A percentile compares a stretch with the other conserved stretches of the same genome.
phyloP scores from a whole-genome alignment of 2,888 invertebrate species.

The Trachelus troglodyta region DNA sequence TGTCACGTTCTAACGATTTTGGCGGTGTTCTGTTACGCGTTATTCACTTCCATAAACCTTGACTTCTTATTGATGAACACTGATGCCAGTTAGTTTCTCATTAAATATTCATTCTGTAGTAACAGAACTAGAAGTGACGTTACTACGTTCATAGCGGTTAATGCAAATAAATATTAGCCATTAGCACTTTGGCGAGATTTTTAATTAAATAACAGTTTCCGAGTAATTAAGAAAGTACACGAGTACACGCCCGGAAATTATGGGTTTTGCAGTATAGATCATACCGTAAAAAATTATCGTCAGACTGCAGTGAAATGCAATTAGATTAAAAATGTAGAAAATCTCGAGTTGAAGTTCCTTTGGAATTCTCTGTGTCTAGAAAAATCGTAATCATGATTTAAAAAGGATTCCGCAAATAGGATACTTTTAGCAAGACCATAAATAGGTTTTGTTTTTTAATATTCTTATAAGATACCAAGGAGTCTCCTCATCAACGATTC shows the following conservation, averaged over 20 bases:
- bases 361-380: background rate
- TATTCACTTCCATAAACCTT: background rate
- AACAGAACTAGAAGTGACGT: background rate
- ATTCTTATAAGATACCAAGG: no score
- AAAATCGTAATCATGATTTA: background rate
- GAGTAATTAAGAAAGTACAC: background rate
- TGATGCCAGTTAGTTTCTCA: background rate
- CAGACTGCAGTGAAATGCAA: background rate
- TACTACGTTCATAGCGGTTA: background rate
- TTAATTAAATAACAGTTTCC: background rate
- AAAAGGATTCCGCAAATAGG: background rate
- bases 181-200: background rate
- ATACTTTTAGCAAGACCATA: background rate
- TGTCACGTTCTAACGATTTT: background rate
- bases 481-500: no score
- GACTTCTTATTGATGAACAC: background rate
- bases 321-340: background rate
- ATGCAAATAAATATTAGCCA: background rate
- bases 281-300: no score
- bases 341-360: background rate
- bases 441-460: background rate
- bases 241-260: background rate
- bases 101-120: conserved; percentile 19
- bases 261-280: background rate
- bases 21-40: background rate